Base-by-base conservation (phyloP, 2,888 invertebrate species). In the Oscheius sp. region DNA sequence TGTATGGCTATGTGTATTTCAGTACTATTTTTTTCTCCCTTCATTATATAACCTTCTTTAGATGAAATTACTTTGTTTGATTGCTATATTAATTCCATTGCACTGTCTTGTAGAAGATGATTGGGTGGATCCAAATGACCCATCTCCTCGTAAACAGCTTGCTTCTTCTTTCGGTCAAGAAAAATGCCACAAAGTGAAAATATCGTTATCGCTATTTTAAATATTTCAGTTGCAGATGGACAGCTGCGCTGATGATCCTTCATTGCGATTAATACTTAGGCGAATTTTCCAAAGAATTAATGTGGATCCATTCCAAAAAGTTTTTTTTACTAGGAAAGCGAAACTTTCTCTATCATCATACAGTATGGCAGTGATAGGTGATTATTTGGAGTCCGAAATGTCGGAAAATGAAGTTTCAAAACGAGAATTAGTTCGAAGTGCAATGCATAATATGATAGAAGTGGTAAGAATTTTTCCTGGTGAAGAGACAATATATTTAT, bases 121-220 rank as follows among this genome's bases (percentile, higher is more conserved):
- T 21, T 69, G 69, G 69, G 56, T 59, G 16, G 73, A 73, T 46
- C 73, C 73, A 2, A 73, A 73, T 45, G 73, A 73, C 27, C 73
- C 73, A 29, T 52, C 69, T 23, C 12, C 66, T 1, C 27, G 27
- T 16, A 27, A 23, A 58, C 7, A 35, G 2, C 18, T 55, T n/a
- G 35, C n/a, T 0, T 21, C 41, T 12, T 23, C 43, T 1, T 16
- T 23, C 18, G 29, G 45, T 18, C 29, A 23, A 16, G 23, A 29
- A n/a, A 9, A 16, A 58, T 29, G 58, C 58, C 27, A 58, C 1
- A n/a, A 7, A 49, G 21, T 55, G 13, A 18, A 9, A 35, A 35
- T 35, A 35, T n/a, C n/a, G n/a, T n/a, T n/a, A n/a, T n/a, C n/a
- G n/a, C n/a, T n/a, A n/a, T 49, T 49, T 23, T 45, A 25, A 1